These are phyloP conservation scores for Myopa testacea DNA, from an alignment of 2,888 invertebrate species.

Conservation along the genomic window DNA sequence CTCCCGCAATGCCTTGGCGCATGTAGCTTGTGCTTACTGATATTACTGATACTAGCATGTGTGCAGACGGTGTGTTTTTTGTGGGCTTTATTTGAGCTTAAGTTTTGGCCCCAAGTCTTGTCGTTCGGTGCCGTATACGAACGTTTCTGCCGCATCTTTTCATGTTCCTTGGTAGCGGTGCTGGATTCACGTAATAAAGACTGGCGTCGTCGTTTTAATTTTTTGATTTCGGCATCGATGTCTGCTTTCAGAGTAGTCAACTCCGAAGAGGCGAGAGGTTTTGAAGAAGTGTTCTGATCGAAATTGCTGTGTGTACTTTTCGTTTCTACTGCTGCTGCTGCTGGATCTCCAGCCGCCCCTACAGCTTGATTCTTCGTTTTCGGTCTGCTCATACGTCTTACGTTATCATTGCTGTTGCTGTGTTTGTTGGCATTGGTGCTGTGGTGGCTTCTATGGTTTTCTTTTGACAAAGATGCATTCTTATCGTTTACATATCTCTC, in stretches of 20 bases:
- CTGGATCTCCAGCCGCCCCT: not conserved
- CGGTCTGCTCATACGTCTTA: not conserved
- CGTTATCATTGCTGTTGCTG: not conserved
- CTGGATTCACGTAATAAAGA: not conserved
- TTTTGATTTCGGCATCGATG: conserved; percentile 46
- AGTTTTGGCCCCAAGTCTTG: conserved; percentile 41
- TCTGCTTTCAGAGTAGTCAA: conserved; percentile 38
- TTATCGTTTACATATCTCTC: conserved; percentile 42
- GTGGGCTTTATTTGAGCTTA: conserved; percentile 15
- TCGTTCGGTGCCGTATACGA: conserved; percentile 36
- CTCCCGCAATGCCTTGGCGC: conserved; percentile 33
- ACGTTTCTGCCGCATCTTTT: conserved; percentile 5
- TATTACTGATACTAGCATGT: conserved; percentile 34
- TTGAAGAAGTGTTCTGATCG: not conserved
- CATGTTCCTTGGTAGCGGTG: conserved; percentile 8
- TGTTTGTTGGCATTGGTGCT: conserved; percentile 7
- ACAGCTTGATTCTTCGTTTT: not conserved
- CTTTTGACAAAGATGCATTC: not conserved
- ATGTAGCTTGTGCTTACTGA: conserved; percentile 44
- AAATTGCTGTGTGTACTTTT: not conserved
- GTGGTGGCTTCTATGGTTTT: not conserved
- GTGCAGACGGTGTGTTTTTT: conserved; percentile 36
- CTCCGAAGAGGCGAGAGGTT: conserved; percentile 33
- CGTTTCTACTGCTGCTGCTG: not conserved
- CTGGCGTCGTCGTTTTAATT: conserved; percentile 38